A percentile compares a stretch with the other conserved stretches of the same genome.
These are phyloP conservation scores for Coregonus clupeaformis DNA, from an alignment of 2,113 vertebrate genomes.

Conservation along the genomic window DNA sequence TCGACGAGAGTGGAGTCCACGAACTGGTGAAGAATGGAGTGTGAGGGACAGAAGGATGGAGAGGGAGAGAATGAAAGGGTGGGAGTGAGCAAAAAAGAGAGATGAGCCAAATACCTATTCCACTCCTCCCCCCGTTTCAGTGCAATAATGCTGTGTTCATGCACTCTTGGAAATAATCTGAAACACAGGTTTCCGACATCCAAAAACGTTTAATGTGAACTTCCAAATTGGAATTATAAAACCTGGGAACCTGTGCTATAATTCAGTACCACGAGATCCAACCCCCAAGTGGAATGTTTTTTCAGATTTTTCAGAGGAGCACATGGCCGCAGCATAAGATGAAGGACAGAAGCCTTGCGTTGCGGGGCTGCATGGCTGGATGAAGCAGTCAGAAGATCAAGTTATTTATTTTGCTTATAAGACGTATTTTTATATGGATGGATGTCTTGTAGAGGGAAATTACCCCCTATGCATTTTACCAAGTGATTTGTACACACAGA, in stretches of 20 bases:
- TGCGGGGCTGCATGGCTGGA: slow-evolving; percentile 37
- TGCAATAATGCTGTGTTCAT: slow-evolving; percentile 61
- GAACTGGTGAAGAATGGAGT: slow-evolving; percentile 89
- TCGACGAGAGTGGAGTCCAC: slow-evolving; percentile 80
- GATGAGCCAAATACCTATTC: slow-evolving; percentile 30
- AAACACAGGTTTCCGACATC: neutral
- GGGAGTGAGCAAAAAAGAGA: neutral
- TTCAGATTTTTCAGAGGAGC: slow-evolving; percentile 18
- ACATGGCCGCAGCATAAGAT: slow-evolving; percentile 49
- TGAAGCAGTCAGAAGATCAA: slow-evolving; percentile 51
- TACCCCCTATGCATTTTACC: slow-evolving; percentile 42
- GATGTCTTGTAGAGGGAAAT: slow-evolving; percentile 42
- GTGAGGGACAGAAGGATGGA: slow-evolving; percentile 44
- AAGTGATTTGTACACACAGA: slow-evolving; percentile 49
- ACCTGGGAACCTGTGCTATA: slow-evolving; percentile 29
- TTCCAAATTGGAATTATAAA: slow-evolving; percentile 28
- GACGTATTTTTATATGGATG: slow-evolving; percentile 73
- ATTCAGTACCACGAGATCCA: neutral
- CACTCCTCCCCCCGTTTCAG: slow-evolving; percentile 38
- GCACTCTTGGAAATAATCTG: slow-evolving; percentile 2
- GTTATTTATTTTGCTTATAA: slow-evolving; percentile 75
- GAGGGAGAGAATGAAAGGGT: slow-evolving; percentile 26
- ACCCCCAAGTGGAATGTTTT: too few relatives aligned
- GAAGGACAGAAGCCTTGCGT: slow-evolving; percentile 50
- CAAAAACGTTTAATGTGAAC: neutral